Percentiles rank a stretch among this genome's conserved stretches.
phyloP scores from a whole-genome alignment of 2,113 vertebrate genomes.

The Brienomyrus brachyistius region DNA sequence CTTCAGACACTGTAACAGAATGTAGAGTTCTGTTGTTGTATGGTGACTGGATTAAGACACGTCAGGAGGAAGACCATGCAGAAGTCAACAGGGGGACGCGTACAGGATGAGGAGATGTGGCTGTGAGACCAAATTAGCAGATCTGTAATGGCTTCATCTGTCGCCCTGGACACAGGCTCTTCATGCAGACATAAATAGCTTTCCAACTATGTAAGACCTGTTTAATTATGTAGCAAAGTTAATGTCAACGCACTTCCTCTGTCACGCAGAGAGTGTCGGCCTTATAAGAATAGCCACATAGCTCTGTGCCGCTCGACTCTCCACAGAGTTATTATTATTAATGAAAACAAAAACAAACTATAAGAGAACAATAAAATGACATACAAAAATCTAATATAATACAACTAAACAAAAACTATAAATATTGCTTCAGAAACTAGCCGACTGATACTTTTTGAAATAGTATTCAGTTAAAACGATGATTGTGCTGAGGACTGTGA shows the following conservation, averaged over 20 bases:
- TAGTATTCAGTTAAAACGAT: not conserved
- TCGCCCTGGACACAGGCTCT: not conserved
- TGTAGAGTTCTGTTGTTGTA: not conserved
- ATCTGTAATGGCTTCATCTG: not conserved
- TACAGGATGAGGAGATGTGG: not conserved
- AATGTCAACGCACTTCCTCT: not conserved
- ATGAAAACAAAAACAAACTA: not conserved
- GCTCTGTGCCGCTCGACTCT: not conserved
- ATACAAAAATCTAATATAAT: not conserved
- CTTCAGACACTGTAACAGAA: not conserved
- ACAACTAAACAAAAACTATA: not conserved
- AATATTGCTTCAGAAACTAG: not conserved
- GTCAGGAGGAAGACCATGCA: not conserved
- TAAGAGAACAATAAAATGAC: not conserved
- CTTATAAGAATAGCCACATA: not conserved
- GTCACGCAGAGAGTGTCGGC: not conserved
- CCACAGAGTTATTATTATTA: not conserved
- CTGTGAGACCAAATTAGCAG: not conserved
- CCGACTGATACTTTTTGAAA: not conserved
- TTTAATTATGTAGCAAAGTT: conserved; percentile 13
- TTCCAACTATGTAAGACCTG: not conserved
- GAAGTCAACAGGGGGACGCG: not conserved
- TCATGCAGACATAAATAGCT: not conserved
- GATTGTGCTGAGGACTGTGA: not conserved
- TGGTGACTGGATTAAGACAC: not conserved